Percentiles rank a stretch among this genome's conserved stretches.
Evolutionary conservation across 2,113 vertebrate genomes (phyloP).

Genomic region (Nibea albiflora): DNA sequence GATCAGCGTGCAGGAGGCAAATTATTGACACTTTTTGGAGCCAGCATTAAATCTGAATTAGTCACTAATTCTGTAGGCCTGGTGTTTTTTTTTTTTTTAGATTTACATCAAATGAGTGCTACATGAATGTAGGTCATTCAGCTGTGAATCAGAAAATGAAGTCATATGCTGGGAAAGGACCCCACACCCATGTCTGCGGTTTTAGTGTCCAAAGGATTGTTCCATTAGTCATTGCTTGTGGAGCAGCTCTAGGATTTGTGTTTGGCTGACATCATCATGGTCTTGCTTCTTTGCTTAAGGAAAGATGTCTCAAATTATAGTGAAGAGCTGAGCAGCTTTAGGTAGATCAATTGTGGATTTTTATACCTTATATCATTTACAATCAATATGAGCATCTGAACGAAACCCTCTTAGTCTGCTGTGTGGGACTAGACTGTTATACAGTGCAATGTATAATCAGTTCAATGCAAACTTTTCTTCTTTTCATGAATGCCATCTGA

Average conservation of each 20-base stretch:
- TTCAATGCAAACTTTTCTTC: not conserved
- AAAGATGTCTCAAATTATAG: constrained; percentile 5
- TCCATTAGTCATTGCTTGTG: constrained; percentile 21
- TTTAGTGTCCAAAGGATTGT: not conserved
- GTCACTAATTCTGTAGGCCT: not conserved
- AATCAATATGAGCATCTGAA: not conserved
- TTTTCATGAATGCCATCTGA: not conserved
- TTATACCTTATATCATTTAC: not conserved
- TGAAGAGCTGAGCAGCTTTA: too few species aligned
- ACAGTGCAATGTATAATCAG: not conserved
- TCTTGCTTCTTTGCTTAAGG: constrained; percentile 2
- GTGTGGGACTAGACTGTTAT: not conserved
- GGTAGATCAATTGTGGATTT: too few species aligned
- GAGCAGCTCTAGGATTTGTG: constrained; percentile 12
- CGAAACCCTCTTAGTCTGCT: not conserved
- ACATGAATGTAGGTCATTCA: constrained; percentile 24
- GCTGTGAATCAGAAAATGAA: constrained; percentile 22
- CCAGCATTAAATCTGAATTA: not conserved
- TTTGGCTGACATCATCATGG: constrained; percentile 8
- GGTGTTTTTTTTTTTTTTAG: not conserved
- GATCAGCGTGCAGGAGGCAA: not conserved
- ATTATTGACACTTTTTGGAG: not conserved
- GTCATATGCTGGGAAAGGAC: not conserved
- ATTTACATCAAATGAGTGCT: not conserved
- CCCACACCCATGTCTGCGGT: not conserved